A percentile compares a stretch with the other conserved stretches of the same genome.
These are phyloP conservation scores for Nibea coibor DNA, from an alignment of 2,113 vertebrate genomes.

Conservation along the genomic window DNA sequence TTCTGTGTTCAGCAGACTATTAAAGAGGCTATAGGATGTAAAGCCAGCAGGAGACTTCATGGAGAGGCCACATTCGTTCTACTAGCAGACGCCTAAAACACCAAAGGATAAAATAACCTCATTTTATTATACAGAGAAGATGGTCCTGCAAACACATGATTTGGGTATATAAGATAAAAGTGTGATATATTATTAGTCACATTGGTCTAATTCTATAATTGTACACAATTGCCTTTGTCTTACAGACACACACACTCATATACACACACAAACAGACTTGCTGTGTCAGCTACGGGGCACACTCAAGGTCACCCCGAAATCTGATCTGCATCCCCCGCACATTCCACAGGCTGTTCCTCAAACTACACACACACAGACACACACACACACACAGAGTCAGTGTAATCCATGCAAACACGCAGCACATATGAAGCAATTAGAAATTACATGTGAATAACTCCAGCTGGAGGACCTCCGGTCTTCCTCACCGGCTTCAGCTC, in stretches of 20 bases:
- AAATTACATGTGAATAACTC: slow-evolving; percentile 34
- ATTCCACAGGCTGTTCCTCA: slow-evolving; percentile 76
- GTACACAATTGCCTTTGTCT: slow-evolving; percentile 2
- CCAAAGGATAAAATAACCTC: neutral
- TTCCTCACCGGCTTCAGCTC: slow-evolving; percentile 18
- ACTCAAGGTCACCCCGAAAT: slow-evolving; percentile 82
- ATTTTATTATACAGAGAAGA: neutral
- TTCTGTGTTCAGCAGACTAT: slow-evolving; percentile 26
- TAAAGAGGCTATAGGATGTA: slow-evolving; percentile 32
- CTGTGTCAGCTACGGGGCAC: slow-evolving; percentile 68
- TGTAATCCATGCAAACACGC: neutral
- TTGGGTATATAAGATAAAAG: neutral
- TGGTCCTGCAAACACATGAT: neutral
- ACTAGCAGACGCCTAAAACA: neutral
- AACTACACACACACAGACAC: slow-evolving; percentile 28
- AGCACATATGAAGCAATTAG: slow-evolving; percentile 19
- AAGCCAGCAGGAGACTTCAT: slow-evolving; percentile 26
- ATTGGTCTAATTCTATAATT: neutral
- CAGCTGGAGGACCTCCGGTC: slow-evolving; percentile 40
- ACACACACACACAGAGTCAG: neutral
- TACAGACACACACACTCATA: slow-evolving; percentile 24
- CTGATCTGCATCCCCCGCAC: slow-evolving; percentile 75
- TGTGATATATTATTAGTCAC: neutral
- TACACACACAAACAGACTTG: slow-evolving; percentile 57
- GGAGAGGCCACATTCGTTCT: slow-evolving; percentile 12